Percentiles rank a stretch among this genome's conserved stretches.
Conservation (phyloP, 2,113 vertebrate genomes). For the Petrocephalus zakoni region DNA sequence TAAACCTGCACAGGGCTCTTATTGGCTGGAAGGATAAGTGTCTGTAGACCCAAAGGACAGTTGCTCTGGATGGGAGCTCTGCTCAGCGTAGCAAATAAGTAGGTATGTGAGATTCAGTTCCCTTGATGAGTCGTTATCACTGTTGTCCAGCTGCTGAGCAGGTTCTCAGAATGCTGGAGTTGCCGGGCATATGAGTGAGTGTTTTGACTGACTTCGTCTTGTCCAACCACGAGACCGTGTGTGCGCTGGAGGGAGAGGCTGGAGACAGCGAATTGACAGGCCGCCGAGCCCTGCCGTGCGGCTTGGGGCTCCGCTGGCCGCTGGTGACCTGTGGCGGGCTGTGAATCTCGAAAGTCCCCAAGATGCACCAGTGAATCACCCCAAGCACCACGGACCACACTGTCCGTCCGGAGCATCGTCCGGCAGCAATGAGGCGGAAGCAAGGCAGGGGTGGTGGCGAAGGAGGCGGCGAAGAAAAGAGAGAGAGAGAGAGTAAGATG, state of each 20-base stretch:
- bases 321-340: background rate
- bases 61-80: background rate
- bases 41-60: background rate
- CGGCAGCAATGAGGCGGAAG: background rate
- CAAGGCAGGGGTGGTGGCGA: background rate
- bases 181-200: background rate
- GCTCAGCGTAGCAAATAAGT: background rate
- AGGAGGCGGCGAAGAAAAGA: background rate
- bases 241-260: background rate
- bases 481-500: constrained; percentile 8
- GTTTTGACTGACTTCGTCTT: background rate
- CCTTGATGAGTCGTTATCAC: background rate
- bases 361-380: background rate
- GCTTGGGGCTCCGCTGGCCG: background rate
- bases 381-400: background rate
- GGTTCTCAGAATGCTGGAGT: background rate
- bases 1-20: background rate
- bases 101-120: background rate
- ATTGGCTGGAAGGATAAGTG: background rate
- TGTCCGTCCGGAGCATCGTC: background rate
- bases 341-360: background rate
- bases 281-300: background rate
- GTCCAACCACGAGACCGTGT: background rate
- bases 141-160: background rate
- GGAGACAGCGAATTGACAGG: background rate